Evolutionary conservation across 2,797 vertebrate species (phyloP), one percentile per base, ranked within the genome.

Genomic region (Sebastes vulpes): DNA sequence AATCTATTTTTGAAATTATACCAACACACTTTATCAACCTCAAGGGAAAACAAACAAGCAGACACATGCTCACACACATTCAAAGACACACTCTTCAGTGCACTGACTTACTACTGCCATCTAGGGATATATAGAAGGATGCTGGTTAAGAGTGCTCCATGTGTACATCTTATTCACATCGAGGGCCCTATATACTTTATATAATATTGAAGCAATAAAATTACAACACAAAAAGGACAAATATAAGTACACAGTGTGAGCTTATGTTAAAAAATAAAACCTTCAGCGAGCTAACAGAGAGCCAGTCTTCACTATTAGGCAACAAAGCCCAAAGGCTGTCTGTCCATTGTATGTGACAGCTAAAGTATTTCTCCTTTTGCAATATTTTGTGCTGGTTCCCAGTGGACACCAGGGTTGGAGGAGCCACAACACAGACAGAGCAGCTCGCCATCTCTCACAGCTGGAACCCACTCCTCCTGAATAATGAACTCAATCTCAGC

Each of bases 91-190:
- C 20, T 65, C 65, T 35, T 18, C 69, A 58, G 56, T 75, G 67
- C 75, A 80, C 81, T 88, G 68, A 96, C 96, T 95, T 93, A 95
- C 95, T 95, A 96, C 96, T 97, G 96, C 96, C 96, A 96, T 96
- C 96, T 96, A 96, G 95, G 94, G 96, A 95, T 90, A 60, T 64
- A 78, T 75, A 48, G 16, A 52, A 54, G 65, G 72, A 74, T 69
- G 77, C 65, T 65, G 23, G 75, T 65, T 77, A 71, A 75, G 69
- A 21, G 61, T 77, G 67, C 68, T 75, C 18, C n/a, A 6, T 67
- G 50, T 77, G 56, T 68, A 42, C 50, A 71, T 86, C 77, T 80
- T 10, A 59, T 73, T 77, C 69, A 82, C 29, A 72, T 48, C 8
- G 10, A 35, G 28, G 60, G 1, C 3, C 60, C 29, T 4, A 29